phyloP scores from a whole-genome alignment of 2,888 invertebrate species.

The Drosophila anomelani region DNA sequence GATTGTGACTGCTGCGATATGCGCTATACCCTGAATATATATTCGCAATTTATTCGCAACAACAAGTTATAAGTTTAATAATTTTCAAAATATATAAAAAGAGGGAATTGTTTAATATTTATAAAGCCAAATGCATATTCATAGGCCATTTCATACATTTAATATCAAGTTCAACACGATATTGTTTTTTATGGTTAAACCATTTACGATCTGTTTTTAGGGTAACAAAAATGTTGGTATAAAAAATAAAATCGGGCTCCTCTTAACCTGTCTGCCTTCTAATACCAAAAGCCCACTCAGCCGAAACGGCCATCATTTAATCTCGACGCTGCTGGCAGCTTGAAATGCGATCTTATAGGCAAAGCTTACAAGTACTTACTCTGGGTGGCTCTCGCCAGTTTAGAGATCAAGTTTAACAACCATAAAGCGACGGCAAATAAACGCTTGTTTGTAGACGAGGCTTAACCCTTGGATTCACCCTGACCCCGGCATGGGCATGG shows the following conservation, averaged over 20 bases:
- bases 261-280: constrained; percentile 51
- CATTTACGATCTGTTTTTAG: constrained; percentile 12
- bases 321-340: constrained; percentile 30
- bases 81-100: not conserved
- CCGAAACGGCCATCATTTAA: constrained; percentile 72
- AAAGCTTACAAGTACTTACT: constrained; percentile 57
- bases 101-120: constrained; percentile 4
- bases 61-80: not conserved
- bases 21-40: constrained; percentile 2
- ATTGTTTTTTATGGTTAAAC: not conserved
- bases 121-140: not conserved
- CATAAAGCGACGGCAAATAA: constrained; percentile 64
- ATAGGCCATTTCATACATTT: constrained; percentile 2
- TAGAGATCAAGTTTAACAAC: constrained; percentile 69
- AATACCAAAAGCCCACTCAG: constrained; percentile 68
- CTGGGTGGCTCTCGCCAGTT: constrained; percentile 35
- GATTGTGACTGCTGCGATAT: constrained; percentile 29
- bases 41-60: constrained; percentile 2
- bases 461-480: constrained; percentile 40
- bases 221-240: constrained; percentile 16
- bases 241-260: constrained; percentile 3
- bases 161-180: constrained; percentile 11
- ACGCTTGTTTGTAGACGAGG: constrained; percentile 44
- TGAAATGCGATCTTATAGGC: constrained; percentile 74
- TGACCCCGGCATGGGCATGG: constrained; percentile 11